Conservation (phyloP, 64 coral and sea anemone species). For the Dendrophyllia cribrosa region DNA sequence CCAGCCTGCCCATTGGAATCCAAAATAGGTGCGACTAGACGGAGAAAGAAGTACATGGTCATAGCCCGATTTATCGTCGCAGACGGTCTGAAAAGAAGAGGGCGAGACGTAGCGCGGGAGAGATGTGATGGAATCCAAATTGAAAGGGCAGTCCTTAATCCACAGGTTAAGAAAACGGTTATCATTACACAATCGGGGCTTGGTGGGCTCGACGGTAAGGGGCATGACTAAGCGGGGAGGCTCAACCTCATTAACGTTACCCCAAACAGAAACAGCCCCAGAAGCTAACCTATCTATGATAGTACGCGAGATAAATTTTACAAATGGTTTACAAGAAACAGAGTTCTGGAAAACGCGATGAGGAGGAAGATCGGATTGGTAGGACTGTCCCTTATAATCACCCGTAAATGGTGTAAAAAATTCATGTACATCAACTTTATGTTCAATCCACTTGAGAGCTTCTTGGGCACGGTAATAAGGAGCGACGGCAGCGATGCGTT, state of each 20-base stretch:
- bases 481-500: neutral
- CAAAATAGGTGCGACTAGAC: slow-evolving; percentile 24
- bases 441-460: neutral
- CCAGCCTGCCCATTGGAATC: slow-evolving; percentile 52
- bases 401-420: neutral
- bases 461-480: neutral
- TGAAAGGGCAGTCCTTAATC: no score
- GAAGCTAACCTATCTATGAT: slow-evolving; percentile 30
- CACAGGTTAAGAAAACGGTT: no score
- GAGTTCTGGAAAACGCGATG: neutral
- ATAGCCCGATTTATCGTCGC: slow-evolving; percentile 47
- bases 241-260: neutral
- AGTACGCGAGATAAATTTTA: neutral
- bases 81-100: no score
- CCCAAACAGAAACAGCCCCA: no score
- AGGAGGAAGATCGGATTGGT: no score
- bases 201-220: slow-evolving; percentile 7
- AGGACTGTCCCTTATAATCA: neutral
- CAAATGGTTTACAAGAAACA: neutral
- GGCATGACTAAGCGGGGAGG: slow-evolving; percentile 18
- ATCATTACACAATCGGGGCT: slow-evolving; percentile 30
- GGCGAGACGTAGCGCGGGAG: no score
- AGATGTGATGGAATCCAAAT: no score
- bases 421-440: slow-evolving; percentile 16
- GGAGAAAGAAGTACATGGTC: slow-evolving; percentile 39